These are phyloP conservation scores for Scaptomyza graminum DNA, from an alignment of 1,140 invertebrate genomes.

Conservation along the genomic window DNA sequence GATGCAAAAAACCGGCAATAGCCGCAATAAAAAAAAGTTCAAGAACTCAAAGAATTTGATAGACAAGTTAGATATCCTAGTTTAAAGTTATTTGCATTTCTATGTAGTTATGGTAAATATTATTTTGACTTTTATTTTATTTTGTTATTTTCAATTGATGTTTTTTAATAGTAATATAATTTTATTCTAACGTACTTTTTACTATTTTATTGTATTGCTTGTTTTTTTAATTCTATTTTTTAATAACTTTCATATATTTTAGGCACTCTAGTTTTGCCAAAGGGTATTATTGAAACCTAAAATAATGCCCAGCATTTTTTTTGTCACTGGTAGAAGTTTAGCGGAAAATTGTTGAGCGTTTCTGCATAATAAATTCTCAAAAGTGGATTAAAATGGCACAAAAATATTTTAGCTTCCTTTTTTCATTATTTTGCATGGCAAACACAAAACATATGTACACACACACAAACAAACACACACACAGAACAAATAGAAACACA, in stretches of 20 bases:
- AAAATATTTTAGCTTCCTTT: constrained; percentile 37
- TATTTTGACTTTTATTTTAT: no score
- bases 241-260: not conserved
- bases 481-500: constrained; percentile 7
- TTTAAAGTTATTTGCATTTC: not conserved
- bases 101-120: no score
- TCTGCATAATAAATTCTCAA: constrained; percentile 76
- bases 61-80: not conserved
- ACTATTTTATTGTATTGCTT: no score
- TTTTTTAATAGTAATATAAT: no score
- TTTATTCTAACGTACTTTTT: no score
- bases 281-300: not conserved
- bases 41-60: not conserved
- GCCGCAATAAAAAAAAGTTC: not conserved
- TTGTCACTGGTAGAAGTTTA: constrained; percentile 34
- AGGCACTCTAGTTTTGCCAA: not conserved
- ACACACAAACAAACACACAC: not conserved
- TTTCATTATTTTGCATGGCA: constrained; percentile 1
- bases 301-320: not conserved
- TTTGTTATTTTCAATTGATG: no score
- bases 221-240: no score
- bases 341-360: constrained; percentile 59
- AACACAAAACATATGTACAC: not conserved
- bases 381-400: constrained; percentile 73
- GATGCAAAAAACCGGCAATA: constrained; percentile 2